A percentile compares a stretch with the other conserved stretches of the same genome.
Conservation (phyloP, 2,797 vertebrate species). For the Pygocentrus nattereri region DNA sequence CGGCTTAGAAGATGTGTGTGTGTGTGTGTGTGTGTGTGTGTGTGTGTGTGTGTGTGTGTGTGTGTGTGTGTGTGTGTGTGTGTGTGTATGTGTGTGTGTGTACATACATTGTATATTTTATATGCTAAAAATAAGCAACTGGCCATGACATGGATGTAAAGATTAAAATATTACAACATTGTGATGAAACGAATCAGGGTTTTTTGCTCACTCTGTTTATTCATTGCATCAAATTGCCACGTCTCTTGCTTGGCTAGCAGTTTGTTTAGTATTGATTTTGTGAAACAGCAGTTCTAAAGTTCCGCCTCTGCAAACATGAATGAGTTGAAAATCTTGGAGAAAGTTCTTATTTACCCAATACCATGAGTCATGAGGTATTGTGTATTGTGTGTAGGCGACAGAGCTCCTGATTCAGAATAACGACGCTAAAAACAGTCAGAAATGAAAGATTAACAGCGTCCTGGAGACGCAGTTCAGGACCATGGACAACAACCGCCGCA, state of each 20-base stretch:
- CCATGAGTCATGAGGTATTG: not conserved
- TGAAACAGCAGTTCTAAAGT: not conserved
- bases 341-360: not conserved
- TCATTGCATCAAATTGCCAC: not conserved
- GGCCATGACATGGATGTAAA: not conserved
- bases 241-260: not conserved
- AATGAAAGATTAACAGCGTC: no score
- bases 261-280: not conserved
- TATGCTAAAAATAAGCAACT: not conserved
- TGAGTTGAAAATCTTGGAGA: not conserved
- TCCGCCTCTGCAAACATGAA: slow-evolving; percentile 12
- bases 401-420: no score
- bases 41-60: no score
- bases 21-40: no score
- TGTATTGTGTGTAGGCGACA: not conserved
- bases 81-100: no score
- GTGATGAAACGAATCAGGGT: no score
- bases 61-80: no score
- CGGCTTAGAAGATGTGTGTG: no score
- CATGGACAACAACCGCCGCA: not conserved
- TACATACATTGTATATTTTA: no score
- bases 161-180: no score
- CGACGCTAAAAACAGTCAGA: no score
- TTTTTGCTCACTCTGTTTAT: no score
- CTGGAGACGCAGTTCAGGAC: not conserved